A percentile compares a stretch with the other conserved stretches of the same genome.
phyloP scores from a whole-genome alignment of 2,797 vertebrate species.

The Propithecus deckenii region DNA sequence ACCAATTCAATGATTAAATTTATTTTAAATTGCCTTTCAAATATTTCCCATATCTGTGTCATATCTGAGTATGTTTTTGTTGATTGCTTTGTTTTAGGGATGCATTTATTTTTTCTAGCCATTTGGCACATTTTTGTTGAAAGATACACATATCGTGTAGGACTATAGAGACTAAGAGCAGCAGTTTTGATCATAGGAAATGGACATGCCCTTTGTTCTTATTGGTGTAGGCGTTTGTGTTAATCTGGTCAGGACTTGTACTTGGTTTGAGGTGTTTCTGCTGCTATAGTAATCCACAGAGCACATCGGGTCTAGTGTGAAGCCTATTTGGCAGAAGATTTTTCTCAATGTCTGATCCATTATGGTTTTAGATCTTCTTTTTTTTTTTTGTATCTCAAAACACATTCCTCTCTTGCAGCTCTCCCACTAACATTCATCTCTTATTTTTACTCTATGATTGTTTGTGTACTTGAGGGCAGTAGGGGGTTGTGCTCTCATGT shows the following conservation, averaged over 20 bases:
- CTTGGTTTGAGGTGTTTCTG: neutral
- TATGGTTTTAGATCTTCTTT: neutral
- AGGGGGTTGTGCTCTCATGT: neutral
- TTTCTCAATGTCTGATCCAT: neutral
- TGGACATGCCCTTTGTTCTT: neutral
- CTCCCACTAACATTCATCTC: neutral
- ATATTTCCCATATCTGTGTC: neutral
- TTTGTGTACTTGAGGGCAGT: neutral
- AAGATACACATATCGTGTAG: neutral
- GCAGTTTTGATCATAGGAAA: neutral
- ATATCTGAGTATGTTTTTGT: neutral
- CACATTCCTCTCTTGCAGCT: neutral
- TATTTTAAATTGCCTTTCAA: neutral
- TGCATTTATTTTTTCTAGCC: neutral
- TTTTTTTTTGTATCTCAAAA: neutral
- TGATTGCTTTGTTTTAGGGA: neutral
- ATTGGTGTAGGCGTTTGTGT: neutral
- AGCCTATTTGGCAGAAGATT: neutral
- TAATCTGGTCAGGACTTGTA: neutral
- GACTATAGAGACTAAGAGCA: neutral
- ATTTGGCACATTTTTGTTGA: neutral
- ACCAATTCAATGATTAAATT: neutral
- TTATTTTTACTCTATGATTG: neutral
- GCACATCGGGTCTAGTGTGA: neutral
- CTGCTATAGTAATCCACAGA: neutral